Percentiles rank a stretch among this genome's conserved stretches.
Conservation (phyloP, 2,113 vertebrate species). For the Thryonomys swinderianus region DNA sequence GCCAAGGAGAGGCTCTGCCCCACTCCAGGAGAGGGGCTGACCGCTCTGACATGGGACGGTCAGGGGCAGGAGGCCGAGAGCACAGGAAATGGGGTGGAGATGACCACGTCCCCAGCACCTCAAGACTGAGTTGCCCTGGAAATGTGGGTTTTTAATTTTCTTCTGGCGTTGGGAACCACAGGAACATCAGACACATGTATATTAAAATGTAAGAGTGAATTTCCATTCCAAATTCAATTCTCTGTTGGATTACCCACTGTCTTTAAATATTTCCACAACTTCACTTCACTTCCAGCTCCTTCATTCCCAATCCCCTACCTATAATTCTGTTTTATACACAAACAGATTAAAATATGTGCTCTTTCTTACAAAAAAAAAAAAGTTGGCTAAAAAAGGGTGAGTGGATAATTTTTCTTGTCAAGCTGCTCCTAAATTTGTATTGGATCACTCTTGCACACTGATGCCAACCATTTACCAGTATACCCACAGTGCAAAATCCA, state of each 20-base stretch:
- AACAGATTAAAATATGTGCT: slow-evolving; percentile 64
- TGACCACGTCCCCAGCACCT: not conserved
- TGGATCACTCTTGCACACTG: not conserved
- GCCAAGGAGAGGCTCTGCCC: too few relatives aligned
- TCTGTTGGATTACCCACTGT: slow-evolving; percentile 53
- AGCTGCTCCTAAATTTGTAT: slow-evolving; percentile 64
- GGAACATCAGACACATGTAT: slow-evolving; percentile 39
- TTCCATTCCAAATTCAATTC: slow-evolving; percentile 66
- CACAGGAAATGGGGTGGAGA: not conserved
- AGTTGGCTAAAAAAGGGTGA: slow-evolving; percentile 62
- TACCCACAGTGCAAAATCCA: slow-evolving; percentile 41
- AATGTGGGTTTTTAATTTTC: slow-evolving; percentile 6
- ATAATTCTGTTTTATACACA: slow-evolving; percentile 56
- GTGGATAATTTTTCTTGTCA: slow-evolving; percentile 69
- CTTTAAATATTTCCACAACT: slow-evolving; percentile 73
- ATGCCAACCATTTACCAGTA: slow-evolving; percentile 57
- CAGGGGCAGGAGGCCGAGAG: not conserved
- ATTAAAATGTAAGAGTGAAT: slow-evolving; percentile 55
- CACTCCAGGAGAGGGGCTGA: not conserved
- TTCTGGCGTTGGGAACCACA: not conserved
- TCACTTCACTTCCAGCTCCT: not conserved
- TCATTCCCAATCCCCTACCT: slow-evolving; percentile 56
- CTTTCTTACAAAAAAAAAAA: slow-evolving; percentile 61
- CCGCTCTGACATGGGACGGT: rapidly evolving
- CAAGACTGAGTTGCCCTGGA: not conserved